Evolutionary conservation across 2,888 invertebrate species (phyloP), one percentile per base, ranked within the genome.

Genomic region (Sympetrum striolatum): DNA sequence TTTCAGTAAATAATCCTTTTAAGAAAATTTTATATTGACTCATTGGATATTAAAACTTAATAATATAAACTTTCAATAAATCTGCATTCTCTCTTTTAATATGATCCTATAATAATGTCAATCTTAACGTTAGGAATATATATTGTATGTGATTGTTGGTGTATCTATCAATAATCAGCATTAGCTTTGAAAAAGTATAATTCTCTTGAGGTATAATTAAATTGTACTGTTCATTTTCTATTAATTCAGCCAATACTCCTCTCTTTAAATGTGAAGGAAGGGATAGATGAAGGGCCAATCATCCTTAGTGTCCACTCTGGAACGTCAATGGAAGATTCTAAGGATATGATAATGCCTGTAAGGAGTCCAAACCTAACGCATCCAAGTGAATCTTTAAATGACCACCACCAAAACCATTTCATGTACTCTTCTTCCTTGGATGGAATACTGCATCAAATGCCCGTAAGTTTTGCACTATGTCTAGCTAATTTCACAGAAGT

Each of bases 251-350:
- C 15, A 25, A 2, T n/a, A 18, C 3, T 53, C 8, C 6, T 82
- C 2, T 35, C 35, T 18, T 35, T 82, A 58, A 60, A 31, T 3
- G 8, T 60, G 18, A 18, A 39, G 37, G 60, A 86, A 37, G 86
- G 60, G 86, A 37, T 86, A 5, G 60, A 86, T 64, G 86, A 86
- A 37, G 86, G 86, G 10, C 86, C 86, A 22, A 86, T 86, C 60
- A 86, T 86, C 86, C 86, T 86, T 37, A 86, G 86, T 86, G 86
- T 86, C 22, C 86, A 64, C n/a, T 86, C 86, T 64, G 60, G 60
- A 22, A 35, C 86, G 12, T 86, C 86, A 35, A 60, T 86, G 60
- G 86, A 86, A 60, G 86, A 86, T 86, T 58, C 86, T 37, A 86
- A 86, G n/a, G 86, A 86, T 4, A 86, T 86, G 14, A 86, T 86